These are phyloP conservation scores for Poecilia wingei DNA, from an alignment of 2,797 vertebrate genomes.

Conservation along the genomic window DNA sequence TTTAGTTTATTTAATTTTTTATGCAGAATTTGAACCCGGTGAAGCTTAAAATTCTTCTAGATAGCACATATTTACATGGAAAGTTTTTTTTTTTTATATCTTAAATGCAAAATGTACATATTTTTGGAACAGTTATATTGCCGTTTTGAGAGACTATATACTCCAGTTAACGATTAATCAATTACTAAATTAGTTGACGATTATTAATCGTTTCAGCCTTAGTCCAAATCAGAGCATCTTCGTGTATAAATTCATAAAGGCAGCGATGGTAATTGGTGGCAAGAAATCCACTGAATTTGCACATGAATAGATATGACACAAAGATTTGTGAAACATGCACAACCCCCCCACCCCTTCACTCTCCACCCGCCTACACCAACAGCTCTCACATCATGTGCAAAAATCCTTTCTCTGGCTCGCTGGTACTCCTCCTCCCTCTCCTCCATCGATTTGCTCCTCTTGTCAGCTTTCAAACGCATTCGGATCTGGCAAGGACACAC, in stretches of 20 bases:
- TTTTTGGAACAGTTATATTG: no score
- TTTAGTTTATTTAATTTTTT: no score
- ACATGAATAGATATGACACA: constrained; percentile 72
- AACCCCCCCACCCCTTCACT: constrained; percentile 11
- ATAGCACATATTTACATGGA: no score
- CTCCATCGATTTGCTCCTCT: constrained; percentile 99
- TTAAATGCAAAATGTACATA: no score
- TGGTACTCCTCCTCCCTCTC: constrained; percentile 98
- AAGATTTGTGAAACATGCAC: constrained; percentile 69
- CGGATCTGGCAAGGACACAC: constrained; percentile 87
- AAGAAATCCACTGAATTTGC: constrained; percentile 66
- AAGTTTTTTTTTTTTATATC: no score
- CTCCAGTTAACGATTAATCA: no score
- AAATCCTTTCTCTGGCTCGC: constrained; percentile 95
- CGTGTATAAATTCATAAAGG: constrained; percentile 56
- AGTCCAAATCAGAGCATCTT: constrained; percentile 9
- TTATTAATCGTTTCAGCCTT: no score
- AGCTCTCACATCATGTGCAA: constrained; percentile 93
- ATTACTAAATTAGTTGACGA: no score
- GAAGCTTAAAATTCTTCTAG: no score
- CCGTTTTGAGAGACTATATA: no score
- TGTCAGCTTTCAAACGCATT: constrained; percentile 96
- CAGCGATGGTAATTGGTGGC: constrained; percentile 54
- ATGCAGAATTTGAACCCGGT: no score
- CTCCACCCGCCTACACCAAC: constrained; percentile 64